Evolutionary conservation across 2,113 vertebrate species (phyloP), one percentile per base, ranked within the genome.

Genomic region (Solea solea): DNA sequence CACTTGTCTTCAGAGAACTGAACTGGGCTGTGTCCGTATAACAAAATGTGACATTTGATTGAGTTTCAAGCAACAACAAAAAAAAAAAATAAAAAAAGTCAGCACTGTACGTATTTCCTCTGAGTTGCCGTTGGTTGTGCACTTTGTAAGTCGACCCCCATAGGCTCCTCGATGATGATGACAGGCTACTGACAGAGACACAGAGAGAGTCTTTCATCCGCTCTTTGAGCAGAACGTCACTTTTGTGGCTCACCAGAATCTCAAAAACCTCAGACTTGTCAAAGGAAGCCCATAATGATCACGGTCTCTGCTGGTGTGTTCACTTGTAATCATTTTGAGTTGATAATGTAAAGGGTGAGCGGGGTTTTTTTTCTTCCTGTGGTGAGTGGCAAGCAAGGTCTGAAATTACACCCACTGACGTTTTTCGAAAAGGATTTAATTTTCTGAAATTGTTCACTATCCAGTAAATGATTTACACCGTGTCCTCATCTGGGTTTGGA

Each of bases 131-230:
- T 74, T 63, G 66, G 76, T 67, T 5, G 0, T 72, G 71, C 9
- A 53, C 28, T 80, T 82, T 86, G 83, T 75, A 71, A 90, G 57
- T 60, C 34, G 48, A 89, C 77, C 79, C 84, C 62, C 57, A 34
- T 52, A 25, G 83, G 74, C 72, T 82, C 62, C 57, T 69, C 72
- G 66, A 42, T 21, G 66, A 42, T 68, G 79, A 83, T 87, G 79
- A 88, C 82, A 57, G 67, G 69, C 49, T 45, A 46, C 58, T 86
- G 80, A 89, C 80, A 72, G 64, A 85, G 67, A 81, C 89, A 89
- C 88, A 89, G 79, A 82, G 79, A 82, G 77, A 79, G 60, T 82
- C 69, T 84, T 88, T 88, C 83, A 89, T 88, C 72, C 42, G 13
- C 59, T 76, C 52, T 55, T 57, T 9, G 27, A 78, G 73, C 55